Evolutionary conservation across 2,113 vertebrate species (phyloP), one percentile per base, ranked within the genome.

Genomic region (Bubo bubo): DNA sequence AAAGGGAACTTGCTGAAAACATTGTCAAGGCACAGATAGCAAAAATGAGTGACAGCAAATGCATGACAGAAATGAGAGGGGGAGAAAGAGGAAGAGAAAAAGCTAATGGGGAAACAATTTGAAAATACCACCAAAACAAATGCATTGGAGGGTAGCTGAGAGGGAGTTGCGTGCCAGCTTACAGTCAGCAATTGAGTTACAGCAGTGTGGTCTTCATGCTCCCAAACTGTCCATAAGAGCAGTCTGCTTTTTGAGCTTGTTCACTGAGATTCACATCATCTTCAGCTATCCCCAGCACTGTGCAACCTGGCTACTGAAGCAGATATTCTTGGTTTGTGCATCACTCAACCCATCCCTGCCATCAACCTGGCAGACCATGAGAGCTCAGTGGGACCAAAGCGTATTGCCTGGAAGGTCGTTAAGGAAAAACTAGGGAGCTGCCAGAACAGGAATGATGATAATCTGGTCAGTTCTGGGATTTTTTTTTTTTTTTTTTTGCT

Each of bases 1-100:
- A 88, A 80, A 93, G 55, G 66, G 91, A 97, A 95, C 89, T 97
- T 88, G 74, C 64, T 94, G 87, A 87, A 95, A 95, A 90, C 91
- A 58, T 52, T 91, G 74, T 88, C 85, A 86, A 47, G 79, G 67
- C 59, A 82, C 35, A 70, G 62, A 89, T 67, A 95, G 64, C 77
- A 85, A 96, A 94, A 95, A n/a, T 0, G 10, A 90, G 34, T 59
- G 52, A 63, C 87, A 91, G 50, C 39, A 94, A 86, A 82, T 73
- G 58, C 62, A 32, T 87, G 91, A 85, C 70, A 95, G 74, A 96
- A 91, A 93, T 93, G 74, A 90, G 94, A 74, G 18, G 20, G 30
- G 43, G 45, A 77, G 60, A 82, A 91, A 66, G 89, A 83, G 79
- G 90, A 95, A 95, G 62, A 90, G 89, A 91, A 88, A 91, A 88